These are phyloP conservation scores for Leucoptera coffeella DNA, from an alignment of 2,888 invertebrate species.

Conservation along the genomic window DNA sequence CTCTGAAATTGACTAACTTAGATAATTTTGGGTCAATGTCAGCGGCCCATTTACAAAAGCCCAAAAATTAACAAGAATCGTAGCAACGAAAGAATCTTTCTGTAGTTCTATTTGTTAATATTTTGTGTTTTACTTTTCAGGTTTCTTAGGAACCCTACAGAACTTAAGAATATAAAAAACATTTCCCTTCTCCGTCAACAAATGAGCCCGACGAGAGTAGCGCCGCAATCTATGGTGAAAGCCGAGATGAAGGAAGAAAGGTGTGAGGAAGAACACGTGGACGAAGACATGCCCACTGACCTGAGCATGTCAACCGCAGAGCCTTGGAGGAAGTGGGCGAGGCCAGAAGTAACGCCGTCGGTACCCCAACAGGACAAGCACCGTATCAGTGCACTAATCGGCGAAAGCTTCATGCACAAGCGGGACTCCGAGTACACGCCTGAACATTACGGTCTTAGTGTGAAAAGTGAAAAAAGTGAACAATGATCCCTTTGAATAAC, in stretches of 20 bases:
- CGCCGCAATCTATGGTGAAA: conserved; percentile 29
- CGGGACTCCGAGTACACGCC: conserved; percentile 32
- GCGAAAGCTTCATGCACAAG: conserved; percentile 41
- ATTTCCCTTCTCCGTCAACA: conserved; percentile 82
- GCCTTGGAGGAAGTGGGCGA: conserved; percentile 40
- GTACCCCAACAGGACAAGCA: conserved; percentile 35
- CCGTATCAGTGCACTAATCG: conserved; percentile 45
- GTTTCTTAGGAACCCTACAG: conserved; percentile 88
- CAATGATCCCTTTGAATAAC: conserved; percentile 24
- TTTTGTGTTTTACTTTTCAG: conserved; percentile 46
- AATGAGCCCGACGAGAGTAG: conserved; percentile 59
- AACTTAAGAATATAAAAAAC: conserved; percentile 90
- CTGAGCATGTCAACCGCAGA: conserved; percentile 56
- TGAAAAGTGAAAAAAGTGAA: conserved; percentile 51
- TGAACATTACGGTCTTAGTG: conserved; percentile 40
- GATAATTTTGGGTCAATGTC: too few relatives aligned
- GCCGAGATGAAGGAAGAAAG: conserved; percentile 45
- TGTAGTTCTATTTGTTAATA: too few relatives aligned
- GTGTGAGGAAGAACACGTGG: conserved; percentile 43
- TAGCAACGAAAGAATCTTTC: conserved; percentile 1
- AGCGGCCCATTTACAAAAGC: background rate
- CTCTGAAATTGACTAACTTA: too few relatives aligned
- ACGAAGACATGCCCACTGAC: conserved; percentile 67
- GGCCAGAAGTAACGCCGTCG: conserved; percentile 19
- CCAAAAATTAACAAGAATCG: background rate